A percentile compares a stretch with the other conserved stretches of the same genome.
phyloP scores from a whole-genome alignment of 2,113 vertebrate genomes.

The Melozone crissalis region DNA sequence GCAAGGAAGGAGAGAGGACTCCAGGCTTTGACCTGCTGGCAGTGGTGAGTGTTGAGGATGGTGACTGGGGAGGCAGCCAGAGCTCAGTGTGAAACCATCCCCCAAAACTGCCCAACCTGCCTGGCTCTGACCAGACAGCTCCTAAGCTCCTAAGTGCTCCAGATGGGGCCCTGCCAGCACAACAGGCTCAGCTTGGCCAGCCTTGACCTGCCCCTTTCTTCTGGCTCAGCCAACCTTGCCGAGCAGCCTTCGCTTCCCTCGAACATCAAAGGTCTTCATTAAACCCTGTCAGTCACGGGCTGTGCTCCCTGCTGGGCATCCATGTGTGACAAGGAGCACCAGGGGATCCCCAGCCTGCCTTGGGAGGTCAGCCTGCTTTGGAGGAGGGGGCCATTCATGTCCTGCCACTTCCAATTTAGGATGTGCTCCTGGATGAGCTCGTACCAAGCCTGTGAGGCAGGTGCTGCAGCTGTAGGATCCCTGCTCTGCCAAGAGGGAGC shows the following conservation, averaged over 20 bases:
- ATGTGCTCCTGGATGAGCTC: neutral
- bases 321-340: neutral
- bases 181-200: neutral
- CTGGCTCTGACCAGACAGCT: neutral
- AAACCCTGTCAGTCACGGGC: neutral
- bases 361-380: neutral
- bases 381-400: neutral
- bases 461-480: neutral
- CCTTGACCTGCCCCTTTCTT: constrained; percentile 20
- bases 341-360: neutral
- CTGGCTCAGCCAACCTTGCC: constrained; percentile 16
- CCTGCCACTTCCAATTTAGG: neutral
- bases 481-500: neutral
- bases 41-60: rapidly evolving
- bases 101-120: neutral
- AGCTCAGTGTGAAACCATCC: rapidly evolving
- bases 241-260: neutral
- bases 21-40: neutral
- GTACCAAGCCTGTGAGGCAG: neutral
- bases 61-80: neutral
- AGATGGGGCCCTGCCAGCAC: neutral
- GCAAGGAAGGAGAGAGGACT: neutral
- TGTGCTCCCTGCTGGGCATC: rapidly evolving
- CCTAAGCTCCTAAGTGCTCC: neutral
- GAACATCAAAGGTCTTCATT: constrained; percentile 51